These are phyloP conservation scores for Phylloscopus whistleri DNA, from an alignment of 2,113 vertebrate genomes.

Conservation along the genomic window DNA sequence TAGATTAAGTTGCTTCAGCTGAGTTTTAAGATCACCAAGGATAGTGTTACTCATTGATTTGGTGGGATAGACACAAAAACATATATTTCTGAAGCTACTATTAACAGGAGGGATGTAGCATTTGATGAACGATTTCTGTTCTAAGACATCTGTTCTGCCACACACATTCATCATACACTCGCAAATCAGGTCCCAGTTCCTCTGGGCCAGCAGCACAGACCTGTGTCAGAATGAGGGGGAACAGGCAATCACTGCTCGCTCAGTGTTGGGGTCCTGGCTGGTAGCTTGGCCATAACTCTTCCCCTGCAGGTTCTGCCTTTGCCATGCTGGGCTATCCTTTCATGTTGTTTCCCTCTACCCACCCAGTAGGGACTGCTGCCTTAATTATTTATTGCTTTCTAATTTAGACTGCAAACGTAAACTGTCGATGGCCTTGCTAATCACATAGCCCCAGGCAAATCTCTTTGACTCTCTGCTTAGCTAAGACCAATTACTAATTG, in stretches of 20 bases:
- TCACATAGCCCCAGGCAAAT: background rate
- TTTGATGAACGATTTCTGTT: background rate
- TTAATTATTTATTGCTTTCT: conserved; percentile 15
- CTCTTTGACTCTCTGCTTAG: background rate
- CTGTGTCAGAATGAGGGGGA: background rate
- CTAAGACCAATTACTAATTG: background rate
- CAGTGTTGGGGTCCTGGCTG: accelerated
- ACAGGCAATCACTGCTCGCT: background rate
- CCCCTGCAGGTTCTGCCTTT: background rate
- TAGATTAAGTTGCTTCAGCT: background rate
- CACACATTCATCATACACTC: background rate
- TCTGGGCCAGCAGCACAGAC: background rate
- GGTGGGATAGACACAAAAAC: background rate
- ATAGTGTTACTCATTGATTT: accelerated
- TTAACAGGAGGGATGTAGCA: background rate
- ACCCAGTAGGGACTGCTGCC: background rate
- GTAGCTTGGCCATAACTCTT: background rate
- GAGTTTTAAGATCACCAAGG: background rate
- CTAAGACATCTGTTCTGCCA: background rate
- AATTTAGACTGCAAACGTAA: background rate
- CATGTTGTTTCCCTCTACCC: background rate
- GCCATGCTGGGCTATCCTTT: background rate
- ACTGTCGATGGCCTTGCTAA: background rate
- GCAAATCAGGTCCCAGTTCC: background rate
- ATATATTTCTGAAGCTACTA: background rate